Base-by-base conservation (phyloP, 2,888 invertebrate species). In the Cataglyphis livida region DNA sequence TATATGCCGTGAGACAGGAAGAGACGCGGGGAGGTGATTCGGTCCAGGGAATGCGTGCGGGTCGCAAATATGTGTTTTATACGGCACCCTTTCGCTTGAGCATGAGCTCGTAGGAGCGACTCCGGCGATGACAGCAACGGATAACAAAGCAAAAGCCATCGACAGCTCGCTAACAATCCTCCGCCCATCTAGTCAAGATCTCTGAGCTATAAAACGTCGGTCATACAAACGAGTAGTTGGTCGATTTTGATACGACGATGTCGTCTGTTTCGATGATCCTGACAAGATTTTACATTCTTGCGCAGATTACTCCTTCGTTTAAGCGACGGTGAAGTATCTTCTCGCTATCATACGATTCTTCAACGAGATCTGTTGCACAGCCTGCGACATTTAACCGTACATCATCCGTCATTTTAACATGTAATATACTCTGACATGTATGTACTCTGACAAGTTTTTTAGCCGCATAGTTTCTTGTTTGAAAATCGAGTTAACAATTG, bases 141-240 rank as follows among this genome's bases (percentile, higher is more conserved):
- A 91, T 92, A 94, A 93, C 93, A 92, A 94, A 93, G 91, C 88
- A 86, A 85, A 85, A 90, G 85, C 89, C 91, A 93, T 93, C 92
- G 93, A 93, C 92, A 91, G 91, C 89, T 92, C 90, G 88, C 92
- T 94, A 93, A 94, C 92, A 93, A 94, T 90, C 90, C 91, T 90
- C 91, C 88, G 90, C 89, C 85, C 86, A 87, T 81, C 81, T 85
- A 75, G 62, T 74, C 76, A 78, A 84, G 85, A 87, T 78, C 51
- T 54, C 48, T 57, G 75, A 81, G 61, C 75, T 68, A 61, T 74
- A 70, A 87, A 84, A 65, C 76, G 44, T 70, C 86, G 75, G 51
- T 83, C 51, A 61, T 81, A 73, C 41, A 54, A n/a, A 35, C 32
- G 41, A 59, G n/a, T 32, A 73, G 12, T 54, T 4, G 9, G 48